Conservation (phyloP, 2,113 vertebrate genomes). For the Dinomys branickii region DNA sequence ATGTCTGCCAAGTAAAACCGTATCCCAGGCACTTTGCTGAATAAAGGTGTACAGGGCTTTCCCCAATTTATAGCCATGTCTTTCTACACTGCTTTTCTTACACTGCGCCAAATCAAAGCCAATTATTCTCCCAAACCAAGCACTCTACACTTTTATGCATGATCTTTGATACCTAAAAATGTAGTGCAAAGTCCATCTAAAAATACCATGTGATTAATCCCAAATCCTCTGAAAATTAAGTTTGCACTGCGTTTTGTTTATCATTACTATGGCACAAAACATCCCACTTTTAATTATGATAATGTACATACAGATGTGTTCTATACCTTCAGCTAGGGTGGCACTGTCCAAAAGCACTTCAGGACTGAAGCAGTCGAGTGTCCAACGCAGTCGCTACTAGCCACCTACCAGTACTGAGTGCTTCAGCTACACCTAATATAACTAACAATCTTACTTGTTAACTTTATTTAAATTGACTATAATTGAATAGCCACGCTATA, state of each 20-base stretch:
- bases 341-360: neutral
- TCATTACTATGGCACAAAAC: neutral
- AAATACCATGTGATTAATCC: slow-evolving; percentile 12
- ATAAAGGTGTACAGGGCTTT: slow-evolving; percentile 8
- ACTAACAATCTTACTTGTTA: neutral
- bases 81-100: neutral
- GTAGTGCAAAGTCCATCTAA: neutral
- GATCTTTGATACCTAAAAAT: neutral
- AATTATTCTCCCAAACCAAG: slow-evolving; percentile 23
- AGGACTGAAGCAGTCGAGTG: neutral
- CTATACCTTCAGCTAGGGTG: neutral
- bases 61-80: neutral
- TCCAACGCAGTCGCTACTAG: neutral
- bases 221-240: slow-evolving; percentile 49
- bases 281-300: neutral
- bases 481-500: neutral
- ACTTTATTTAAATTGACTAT: slow-evolving; percentile 45
- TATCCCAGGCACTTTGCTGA: neutral
- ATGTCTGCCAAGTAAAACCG: neutral
- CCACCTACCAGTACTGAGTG: neutral
- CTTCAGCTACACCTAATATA: neutral
- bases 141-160: neutral
- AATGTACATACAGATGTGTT: neutral
- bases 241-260: neutral
- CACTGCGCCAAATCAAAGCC: slow-evolving; percentile 4